Conservation (phyloP, 2,113 vertebrate genomes). For the Anguilla japonica region DNA sequence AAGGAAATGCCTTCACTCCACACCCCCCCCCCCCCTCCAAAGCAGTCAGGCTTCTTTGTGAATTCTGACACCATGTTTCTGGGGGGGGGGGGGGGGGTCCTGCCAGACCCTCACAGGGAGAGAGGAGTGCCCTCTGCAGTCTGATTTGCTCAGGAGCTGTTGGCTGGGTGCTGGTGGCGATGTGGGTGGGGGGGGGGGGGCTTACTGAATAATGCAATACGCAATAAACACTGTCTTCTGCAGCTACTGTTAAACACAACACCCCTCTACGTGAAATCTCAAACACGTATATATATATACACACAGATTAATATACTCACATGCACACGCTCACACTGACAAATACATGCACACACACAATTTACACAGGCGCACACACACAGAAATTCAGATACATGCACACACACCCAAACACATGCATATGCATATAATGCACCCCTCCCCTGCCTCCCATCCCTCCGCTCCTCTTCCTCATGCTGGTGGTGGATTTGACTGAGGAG, state of each 20-base stretch:
- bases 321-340: not conserved
- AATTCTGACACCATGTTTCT: no score
- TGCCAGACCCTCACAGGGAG: not conserved
- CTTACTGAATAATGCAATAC: no score
- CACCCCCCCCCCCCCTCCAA: no score
- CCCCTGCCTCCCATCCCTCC: conserved; percentile 34
- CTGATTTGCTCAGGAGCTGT: no score
- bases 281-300: not conserved
- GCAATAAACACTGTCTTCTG: no score
- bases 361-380: not conserved
- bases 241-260: no score
- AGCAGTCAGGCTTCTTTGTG: not conserved
- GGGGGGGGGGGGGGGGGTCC: not conserved
- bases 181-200: no score
- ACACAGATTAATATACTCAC: not conserved
- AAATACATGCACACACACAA: conserved; percentile 10
- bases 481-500: conserved; percentile 35
- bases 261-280: not conserved
- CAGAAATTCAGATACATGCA: not conserved
- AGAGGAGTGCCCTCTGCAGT: not conserved
- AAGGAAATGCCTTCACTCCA: not conserved
- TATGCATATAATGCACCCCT: conserved; percentile 36
- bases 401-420: conserved; percentile 24
- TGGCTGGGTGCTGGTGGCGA: no score
- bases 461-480: conserved; percentile 26